Percentiles rank a stretch among this genome's conserved stretches.
These are phyloP conservation scores for Branchellion lobata DNA, from an alignment of 2,888 invertebrate species.

Conservation along the genomic window DNA sequence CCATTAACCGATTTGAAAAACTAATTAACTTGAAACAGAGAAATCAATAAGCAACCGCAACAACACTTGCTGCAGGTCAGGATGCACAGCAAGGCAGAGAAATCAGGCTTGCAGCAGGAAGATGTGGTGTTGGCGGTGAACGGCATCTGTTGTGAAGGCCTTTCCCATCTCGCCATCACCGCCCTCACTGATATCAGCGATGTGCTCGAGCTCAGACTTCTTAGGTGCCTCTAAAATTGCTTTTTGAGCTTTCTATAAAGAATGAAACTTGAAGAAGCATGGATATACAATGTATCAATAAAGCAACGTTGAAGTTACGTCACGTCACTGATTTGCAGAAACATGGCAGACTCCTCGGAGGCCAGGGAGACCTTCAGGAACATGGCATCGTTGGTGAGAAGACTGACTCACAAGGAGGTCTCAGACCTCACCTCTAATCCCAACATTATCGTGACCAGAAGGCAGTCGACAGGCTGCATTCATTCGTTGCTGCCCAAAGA, in stretches of 20 bases:
- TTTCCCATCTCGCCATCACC: slow-evolving; percentile 59
- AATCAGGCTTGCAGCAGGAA: slow-evolving; percentile 58
- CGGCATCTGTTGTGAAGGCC: slow-evolving; percentile 56
- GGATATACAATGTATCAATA: no score
- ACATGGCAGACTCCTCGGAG: slow-evolving; percentile 10
- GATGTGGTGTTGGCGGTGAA: slow-evolving; percentile 60
- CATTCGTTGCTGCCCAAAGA: not conserved
- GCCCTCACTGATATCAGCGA: slow-evolving; percentile 57
- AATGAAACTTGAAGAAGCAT: no score
- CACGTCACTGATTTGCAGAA: no score
- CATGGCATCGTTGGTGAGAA: slow-evolving; percentile 14
- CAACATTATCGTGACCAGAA: slow-evolving; percentile 25
- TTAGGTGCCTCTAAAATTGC: slow-evolving; percentile 58
- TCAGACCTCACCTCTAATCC: slow-evolving; percentile 31
- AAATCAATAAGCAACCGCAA: no score
- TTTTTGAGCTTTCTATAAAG: not conserved
- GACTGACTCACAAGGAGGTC: slow-evolving; percentile 29
- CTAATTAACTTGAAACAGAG: no score
- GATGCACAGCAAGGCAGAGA: slow-evolving; percentile 58
- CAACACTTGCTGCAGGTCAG: slow-evolving; percentile 59
- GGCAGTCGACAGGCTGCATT: slow-evolving; percentile 39
- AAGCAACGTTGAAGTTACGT: no score
- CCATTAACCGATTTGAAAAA: no score
- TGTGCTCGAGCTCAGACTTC: slow-evolving; percentile 55
- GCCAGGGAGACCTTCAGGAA: not conserved